Conservation (phyloP, 2,888 invertebrate species). For the Carpatolechia fugitivella region DNA sequence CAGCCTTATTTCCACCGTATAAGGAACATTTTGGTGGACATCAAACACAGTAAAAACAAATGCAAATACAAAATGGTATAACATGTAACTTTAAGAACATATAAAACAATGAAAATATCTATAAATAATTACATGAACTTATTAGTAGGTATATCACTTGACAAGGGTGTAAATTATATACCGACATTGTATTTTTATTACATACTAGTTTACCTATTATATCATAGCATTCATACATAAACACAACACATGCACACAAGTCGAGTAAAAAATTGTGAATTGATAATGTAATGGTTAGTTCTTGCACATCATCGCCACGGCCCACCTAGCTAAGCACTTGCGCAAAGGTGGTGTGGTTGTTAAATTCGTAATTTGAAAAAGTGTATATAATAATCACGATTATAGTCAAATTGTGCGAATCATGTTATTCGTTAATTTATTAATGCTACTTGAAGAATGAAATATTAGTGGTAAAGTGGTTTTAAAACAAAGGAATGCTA, state of each 20-base stretch:
- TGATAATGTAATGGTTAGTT: background rate
- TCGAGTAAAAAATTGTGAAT: background rate
- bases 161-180: no score
- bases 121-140: no score
- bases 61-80: no score
- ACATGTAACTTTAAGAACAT: no score
- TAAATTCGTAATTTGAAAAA: background rate
- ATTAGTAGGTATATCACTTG: no score
- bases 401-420: constrained; percentile 11
- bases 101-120: no score
- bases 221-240: background rate
- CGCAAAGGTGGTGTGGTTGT: no score
- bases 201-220: no score
- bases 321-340: no score
- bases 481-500: no score
- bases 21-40: background rate
- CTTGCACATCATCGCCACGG: no score
- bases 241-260: background rate
- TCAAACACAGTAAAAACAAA: background rate
- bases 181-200: no score
- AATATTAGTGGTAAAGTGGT: background rate
- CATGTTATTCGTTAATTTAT: background rate
- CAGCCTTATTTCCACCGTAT: background rate
- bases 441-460: background rate
- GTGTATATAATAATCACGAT: background rate